Conservation (phyloP, 2,113 vertebrate genomes). For the Leptodactylus fuscus region DNA sequence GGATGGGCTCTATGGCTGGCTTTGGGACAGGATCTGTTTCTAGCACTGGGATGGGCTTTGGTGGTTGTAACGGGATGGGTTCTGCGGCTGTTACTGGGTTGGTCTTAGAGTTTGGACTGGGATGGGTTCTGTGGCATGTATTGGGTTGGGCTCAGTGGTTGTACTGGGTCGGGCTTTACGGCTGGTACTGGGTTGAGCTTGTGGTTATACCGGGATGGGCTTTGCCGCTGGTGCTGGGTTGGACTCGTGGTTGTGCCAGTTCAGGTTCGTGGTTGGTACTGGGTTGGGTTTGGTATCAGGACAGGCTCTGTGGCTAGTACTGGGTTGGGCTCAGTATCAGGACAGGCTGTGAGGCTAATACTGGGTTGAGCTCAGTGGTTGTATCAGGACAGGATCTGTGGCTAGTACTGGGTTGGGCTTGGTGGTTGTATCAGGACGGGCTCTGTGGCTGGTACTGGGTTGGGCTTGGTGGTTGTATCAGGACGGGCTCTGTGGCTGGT, state of each 20-base stretch:
- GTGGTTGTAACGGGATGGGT: not conserved
- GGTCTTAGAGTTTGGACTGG: too few species aligned
- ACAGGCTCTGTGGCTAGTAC: not conserved
- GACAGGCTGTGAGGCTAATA: not conserved
- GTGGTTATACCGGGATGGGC: not conserved
- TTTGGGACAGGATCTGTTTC: not conserved
- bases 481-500: not conserved
- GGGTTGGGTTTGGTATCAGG: not conserved
- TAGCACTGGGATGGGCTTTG: not conserved
- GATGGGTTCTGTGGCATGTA: not conserved
- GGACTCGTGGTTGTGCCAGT: not conserved
- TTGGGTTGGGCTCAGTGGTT: not conserved
- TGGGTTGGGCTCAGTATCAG: not conserved
- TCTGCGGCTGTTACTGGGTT: not conserved
- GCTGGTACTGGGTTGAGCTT: not conserved
- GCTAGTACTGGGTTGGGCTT: not conserved
- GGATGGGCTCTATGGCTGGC: not conserved
- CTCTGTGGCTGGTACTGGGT: not conserved
- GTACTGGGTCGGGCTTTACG: not conserved
- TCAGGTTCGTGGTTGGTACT: not conserved
- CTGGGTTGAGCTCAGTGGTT: not conserved
- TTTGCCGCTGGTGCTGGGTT: too few species aligned
- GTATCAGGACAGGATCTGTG: not conserved
- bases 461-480: not conserved
- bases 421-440: not conserved